Percentiles rank a stretch among this genome's conserved stretches.
These are phyloP conservation scores for Oxygymnocypris stewartii DNA, from an alignment of 2,113 vertebrate species.

Conservation along the genomic window DNA sequence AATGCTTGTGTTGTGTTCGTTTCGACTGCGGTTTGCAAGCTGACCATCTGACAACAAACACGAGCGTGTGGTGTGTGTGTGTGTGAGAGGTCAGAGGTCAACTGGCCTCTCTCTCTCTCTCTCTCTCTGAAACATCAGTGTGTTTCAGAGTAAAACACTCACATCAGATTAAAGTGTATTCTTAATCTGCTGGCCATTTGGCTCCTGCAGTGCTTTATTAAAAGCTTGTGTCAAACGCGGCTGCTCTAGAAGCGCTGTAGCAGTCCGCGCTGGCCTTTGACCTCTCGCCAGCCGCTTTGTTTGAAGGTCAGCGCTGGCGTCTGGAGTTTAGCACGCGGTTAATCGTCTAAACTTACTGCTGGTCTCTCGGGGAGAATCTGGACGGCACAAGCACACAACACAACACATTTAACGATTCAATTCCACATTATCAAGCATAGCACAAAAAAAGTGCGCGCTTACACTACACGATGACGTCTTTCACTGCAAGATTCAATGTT, in stretches of 20 bases:
- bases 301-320: background rate
- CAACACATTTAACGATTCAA: too few relatives aligned
- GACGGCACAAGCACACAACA: background rate
- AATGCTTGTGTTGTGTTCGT: background rate
- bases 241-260: background rate
- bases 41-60: background rate
- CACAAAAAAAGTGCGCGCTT: too few relatives aligned
- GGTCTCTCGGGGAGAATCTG: background rate
- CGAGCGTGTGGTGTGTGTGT: background rate
- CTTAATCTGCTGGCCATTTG: slow-evolving; percentile 16
- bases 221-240: background rate
- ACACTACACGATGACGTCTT: too few relatives aligned
- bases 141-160: background rate
- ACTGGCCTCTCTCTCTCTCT: background rate
- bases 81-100: slow-evolving; percentile 4
- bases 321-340: too few relatives aligned
- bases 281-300: background rate
- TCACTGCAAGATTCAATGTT: too few relatives aligned
- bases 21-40: background rate
- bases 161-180: background rate
- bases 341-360: background rate
- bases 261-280: background rate
- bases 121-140: background rate
- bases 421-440: too few relatives aligned
- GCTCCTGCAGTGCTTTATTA: slow-evolving; percentile 4